Evolutionary conservation across 2,888 invertebrate genomes (phyloP).

Genomic region (Ypsolopha scabrella): DNA sequence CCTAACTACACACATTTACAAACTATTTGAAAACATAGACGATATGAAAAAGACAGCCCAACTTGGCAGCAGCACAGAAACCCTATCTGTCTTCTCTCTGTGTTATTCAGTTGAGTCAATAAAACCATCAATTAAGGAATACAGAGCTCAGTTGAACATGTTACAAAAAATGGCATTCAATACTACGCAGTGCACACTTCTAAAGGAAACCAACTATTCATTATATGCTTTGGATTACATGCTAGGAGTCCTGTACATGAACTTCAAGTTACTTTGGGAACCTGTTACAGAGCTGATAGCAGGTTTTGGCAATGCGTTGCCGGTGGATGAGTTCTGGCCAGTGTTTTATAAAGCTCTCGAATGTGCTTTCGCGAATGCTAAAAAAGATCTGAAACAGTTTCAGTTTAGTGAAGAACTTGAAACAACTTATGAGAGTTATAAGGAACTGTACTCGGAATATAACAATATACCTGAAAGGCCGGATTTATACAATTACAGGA

Average conservation of each 20-base stretch:
- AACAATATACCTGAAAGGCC: slow-evolving; percentile 68
- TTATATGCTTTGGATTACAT: slow-evolving; percentile 81
- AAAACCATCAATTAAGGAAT: slow-evolving; percentile 79
- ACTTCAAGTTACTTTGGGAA: slow-evolving; percentile 92
- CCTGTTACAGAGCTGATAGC: slow-evolving; percentile 82
- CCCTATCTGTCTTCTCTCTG: slow-evolving; percentile 73
- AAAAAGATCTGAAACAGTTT: slow-evolving; percentile 38
- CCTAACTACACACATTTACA: slow-evolving; percentile 79
- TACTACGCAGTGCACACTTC: slow-evolving; percentile 68
- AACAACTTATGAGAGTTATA: slow-evolving; percentile 32
- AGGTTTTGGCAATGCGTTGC: slow-evolving; percentile 76
- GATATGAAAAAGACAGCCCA: slow-evolving; percentile 50
- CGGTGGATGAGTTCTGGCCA: slow-evolving; percentile 77
- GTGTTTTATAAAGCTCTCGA: slow-evolving; percentile 73
- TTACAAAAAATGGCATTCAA: slow-evolving; percentile 80
- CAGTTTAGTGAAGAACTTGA: slow-evolving; percentile 44
- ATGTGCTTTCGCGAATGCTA: slow-evolving; percentile 56
- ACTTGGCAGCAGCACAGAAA: slow-evolving; percentile 41
- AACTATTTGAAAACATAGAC: slow-evolving; percentile 72
- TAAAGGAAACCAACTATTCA: slow-evolving; percentile 68
- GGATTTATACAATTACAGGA: slow-evolving; percentile 81
- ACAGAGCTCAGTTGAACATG: slow-evolving; percentile 80
- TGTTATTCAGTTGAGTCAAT: slow-evolving; percentile 80
- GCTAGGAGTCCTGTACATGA: slow-evolving; percentile 85
- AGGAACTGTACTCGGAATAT: slow-evolving; percentile 40